phyloP scores from a whole-genome alignment of 2,888 invertebrate species.

The Drosophila suboccidentalis region DNA sequence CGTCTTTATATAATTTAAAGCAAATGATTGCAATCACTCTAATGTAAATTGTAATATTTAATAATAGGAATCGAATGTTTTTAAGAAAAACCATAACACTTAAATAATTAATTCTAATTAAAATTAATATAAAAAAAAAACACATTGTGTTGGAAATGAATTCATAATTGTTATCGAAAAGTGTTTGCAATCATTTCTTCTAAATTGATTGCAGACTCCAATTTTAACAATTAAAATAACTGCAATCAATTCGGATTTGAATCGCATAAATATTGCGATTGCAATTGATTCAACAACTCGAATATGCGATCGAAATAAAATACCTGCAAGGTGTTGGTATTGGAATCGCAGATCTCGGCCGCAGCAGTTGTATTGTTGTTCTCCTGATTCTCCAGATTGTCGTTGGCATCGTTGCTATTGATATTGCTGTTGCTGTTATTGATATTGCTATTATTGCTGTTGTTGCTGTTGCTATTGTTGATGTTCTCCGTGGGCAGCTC shows the following conservation, averaged over 20 bases:
- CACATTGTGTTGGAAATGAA: too few relatives aligned
- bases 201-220: neutral
- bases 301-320: neutral
- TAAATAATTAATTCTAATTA: too few relatives aligned
- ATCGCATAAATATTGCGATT: neutral
- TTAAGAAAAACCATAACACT: too few relatives aligned
- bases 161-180: too few relatives aligned
- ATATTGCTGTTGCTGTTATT: slow-evolving; percentile 28
- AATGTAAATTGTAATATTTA: too few relatives aligned
- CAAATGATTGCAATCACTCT: too few relatives aligned
- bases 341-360: slow-evolving; percentile 51
- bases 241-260: neutral
- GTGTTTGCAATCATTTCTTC: too few relatives aligned
- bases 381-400: slow-evolving; percentile 59
- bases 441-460: slow-evolving; percentile 22
- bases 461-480: slow-evolving; percentile 22
- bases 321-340: slow-evolving; percentile 65
- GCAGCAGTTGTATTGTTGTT: slow-evolving; percentile 61
- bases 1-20: too few relatives aligned
- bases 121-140: too few relatives aligned
- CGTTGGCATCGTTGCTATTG: slow-evolving; percentile 51
- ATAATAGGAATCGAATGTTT: too few relatives aligned
- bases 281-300: neutral
- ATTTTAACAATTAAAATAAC: neutral
- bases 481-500: slow-evolving; percentile 35